Conservation (phyloP, 1,140 invertebrate genomes). For the Meloidogyne exigua region DNA sequence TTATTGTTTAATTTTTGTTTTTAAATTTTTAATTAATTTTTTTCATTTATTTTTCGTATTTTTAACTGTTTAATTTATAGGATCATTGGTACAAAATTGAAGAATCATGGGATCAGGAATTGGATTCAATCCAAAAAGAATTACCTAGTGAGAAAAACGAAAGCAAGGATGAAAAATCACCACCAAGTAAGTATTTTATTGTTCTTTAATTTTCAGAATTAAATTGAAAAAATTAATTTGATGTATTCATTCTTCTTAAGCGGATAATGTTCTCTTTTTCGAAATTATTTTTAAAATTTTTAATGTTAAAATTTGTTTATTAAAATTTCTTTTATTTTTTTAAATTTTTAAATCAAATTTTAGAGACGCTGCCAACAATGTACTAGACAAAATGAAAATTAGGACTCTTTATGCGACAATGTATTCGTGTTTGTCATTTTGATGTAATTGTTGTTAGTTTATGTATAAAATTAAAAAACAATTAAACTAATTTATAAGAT, state of each 20-base stretch:
- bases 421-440: not conserved
- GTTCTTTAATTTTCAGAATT: not conserved
- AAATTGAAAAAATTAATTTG: too few species aligned
- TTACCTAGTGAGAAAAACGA: slow-evolving; percentile 46
- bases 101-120: slow-evolving; percentile 60
- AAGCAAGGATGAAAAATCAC: not conserved
- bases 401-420: not conserved
- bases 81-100: slow-evolving; percentile 79
- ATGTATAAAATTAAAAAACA: too few species aligned
- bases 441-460: not conserved
- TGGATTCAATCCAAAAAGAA: slow-evolving; percentile 54
- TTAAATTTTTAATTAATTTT: not conserved
- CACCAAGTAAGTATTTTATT: slow-evolving; percentile 12
- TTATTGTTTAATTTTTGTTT: not conserved
- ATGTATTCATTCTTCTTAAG: too few species aligned
- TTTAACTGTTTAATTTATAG: too few species aligned
- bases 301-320: not conserved
- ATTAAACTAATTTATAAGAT: too few species aligned
- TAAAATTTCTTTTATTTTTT: too few species aligned
- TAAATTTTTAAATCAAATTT: not conserved
- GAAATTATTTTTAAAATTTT: not conserved
- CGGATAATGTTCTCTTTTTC: too few species aligned
- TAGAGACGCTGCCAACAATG: not conserved
- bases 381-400: not conserved
- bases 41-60: too few species aligned